phyloP scores from a whole-genome alignment of 2,888 invertebrate species.

The Cheilosia scutellata region DNA sequence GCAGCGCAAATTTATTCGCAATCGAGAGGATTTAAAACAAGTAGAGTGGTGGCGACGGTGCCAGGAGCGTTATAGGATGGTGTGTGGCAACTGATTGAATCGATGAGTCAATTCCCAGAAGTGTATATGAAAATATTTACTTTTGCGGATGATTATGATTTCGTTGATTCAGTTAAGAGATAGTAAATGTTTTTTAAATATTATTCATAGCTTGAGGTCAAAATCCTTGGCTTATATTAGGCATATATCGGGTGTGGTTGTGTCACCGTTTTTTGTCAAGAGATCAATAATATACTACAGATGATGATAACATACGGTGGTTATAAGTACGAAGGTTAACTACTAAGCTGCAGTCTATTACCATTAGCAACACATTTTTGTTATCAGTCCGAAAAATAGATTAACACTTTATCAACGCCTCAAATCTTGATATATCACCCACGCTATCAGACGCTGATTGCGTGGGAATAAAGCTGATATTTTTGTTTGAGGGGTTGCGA shows the following conservation, averaged over 20 bases:
- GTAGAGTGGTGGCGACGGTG: neutral
- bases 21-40: neutral
- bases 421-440: neutral
- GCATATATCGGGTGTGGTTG: neutral
- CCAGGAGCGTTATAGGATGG: slow-evolving; percentile 24
- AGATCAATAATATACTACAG: neutral
- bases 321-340: neutral
- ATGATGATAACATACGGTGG: neutral
- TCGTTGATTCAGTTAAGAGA: slow-evolving; percentile 19
- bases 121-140: slow-evolving; percentile 11
- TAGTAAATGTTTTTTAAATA: neutral
- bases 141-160: slow-evolving; percentile 12
- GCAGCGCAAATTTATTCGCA: slow-evolving; percentile 9
- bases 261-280: neutral
- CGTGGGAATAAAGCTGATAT: neutral
- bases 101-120: slow-evolving; percentile 21
- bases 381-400: neutral
- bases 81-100: slow-evolving; percentile 18
- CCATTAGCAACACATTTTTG: neutral
- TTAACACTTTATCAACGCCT: neutral
- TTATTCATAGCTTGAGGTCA: slow-evolving; percentile 6
- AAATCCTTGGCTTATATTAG: slow-evolving; percentile 12
- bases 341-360: neutral
- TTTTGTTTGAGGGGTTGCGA: no score
- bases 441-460: neutral